Evolutionary conservation across 2,797 vertebrate species (phyloP).

Genomic region (Amblyopsis hoosieri): DNA sequence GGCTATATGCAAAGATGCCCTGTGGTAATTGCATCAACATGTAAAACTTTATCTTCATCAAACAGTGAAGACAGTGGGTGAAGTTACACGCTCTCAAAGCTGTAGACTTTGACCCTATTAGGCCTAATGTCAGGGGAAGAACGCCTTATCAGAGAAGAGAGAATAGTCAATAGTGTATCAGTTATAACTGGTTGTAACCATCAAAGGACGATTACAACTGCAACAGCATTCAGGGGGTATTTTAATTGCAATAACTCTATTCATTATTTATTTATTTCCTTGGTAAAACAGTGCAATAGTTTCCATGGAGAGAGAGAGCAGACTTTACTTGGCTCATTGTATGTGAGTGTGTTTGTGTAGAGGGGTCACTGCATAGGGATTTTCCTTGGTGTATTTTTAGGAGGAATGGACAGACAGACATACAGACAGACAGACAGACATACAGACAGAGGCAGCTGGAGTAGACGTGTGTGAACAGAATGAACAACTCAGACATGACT

Average conservation of each 20-base stretch:
- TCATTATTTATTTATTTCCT: constrained; percentile 2
- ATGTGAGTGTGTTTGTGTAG: constrained; percentile 17
- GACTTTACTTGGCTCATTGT: constrained; percentile 4
- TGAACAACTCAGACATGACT: constrained; percentile 57
- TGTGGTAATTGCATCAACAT: constrained; percentile 59
- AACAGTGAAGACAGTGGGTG: constrained; percentile 12
- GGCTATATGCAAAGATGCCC: constrained; percentile 54
- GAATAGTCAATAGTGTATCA: constrained; percentile 22
- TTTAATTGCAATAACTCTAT: neutral
- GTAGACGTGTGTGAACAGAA: constrained; percentile 35
- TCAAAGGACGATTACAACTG: too few species aligned
- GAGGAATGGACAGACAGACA: constrained; percentile 59
- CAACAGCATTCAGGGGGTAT: neutral
- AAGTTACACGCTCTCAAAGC: constrained; percentile 21
- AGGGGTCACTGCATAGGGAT: constrained; percentile 59
- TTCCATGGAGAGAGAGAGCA: constrained; percentile 42
- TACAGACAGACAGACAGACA: constrained; percentile 73
- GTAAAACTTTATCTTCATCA: constrained; percentile 57
- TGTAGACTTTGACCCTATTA: constrained; percentile 65
- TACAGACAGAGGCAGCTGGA: constrained; percentile 79
- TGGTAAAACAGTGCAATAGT: constrained; percentile 44
- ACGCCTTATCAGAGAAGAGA: constrained; percentile 39
- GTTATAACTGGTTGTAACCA: neutral
- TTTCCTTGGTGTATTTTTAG: constrained; percentile 81
- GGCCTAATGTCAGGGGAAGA: constrained; percentile 32